Evolutionary conservation across 2,888 invertebrate species (phyloP), one percentile per base, ranked within the genome.

Genomic region (Orgyia antiqua): DNA sequence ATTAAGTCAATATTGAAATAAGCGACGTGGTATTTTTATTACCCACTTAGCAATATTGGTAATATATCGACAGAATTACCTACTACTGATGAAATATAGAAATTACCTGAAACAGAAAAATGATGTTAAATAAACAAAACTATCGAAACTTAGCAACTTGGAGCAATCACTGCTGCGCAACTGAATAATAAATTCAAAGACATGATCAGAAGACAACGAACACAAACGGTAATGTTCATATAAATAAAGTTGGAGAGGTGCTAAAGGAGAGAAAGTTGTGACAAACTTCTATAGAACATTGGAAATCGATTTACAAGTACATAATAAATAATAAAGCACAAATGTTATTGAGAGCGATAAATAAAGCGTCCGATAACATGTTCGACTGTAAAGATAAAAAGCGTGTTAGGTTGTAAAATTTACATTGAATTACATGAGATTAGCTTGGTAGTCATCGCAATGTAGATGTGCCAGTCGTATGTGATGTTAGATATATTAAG

Each of bases 121-220:
- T n/a, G n/a, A n/a, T n/a, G n/a, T n/a, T n/a, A n/a, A n/a, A n/a
- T n/a, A n/a, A n/a, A n/a, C n/a, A n/a, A n/a, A n/a, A n/a, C n/a
- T n/a, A n/a, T n/a, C n/a, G n/a, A n/a, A n/a, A n/a, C n/a, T n/a
- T n/a, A n/a, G n/a, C n/a, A 52, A 58, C 27, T 39, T 43, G 19
- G 24, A 26, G n/a, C 21, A 23, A 9, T 21, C 17, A 21, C 29
- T 27, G 12, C 23, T 30, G 10, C 23, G 9, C 20, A 20, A 20
- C 19, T 23, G 33, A 17, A 43, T 63, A 59, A 68, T 63, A 50
- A 59, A 69, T 66, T 60, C 60, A 45, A 31, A 50, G 55, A 53
- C 63, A 65, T 58, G 63, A 55, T 53, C 46, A 31, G 55, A 53
- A 58, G 49, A 57, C 39, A 45, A 24, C 34, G 57, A 54, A 50